These are phyloP conservation scores for Notamacropus eugenii DNA, from an alignment of 2,797 vertebrate genomes.

Conservation along the genomic window DNA sequence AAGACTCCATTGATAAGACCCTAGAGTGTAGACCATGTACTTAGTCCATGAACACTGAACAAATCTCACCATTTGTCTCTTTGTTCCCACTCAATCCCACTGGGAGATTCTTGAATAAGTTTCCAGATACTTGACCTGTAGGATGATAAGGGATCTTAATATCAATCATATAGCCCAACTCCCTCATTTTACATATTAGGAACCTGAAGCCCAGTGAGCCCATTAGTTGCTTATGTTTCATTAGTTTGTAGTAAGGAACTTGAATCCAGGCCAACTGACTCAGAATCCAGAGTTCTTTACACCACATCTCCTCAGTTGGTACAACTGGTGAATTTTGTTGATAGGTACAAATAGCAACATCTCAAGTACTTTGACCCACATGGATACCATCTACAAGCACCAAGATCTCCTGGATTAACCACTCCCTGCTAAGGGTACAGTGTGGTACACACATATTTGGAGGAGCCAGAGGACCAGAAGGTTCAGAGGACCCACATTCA, in stretches of 20 bases:
- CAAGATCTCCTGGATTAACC: neutral
- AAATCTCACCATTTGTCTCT: neutral
- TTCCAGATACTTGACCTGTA: neutral
- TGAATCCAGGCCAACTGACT: neutral
- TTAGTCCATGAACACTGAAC: neutral
- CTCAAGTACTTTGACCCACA: neutral
- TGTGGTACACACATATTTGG: neutral
- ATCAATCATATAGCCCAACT: neutral
- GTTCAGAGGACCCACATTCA: neutral
- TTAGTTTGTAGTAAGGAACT: neutral
- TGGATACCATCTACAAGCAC: neutral
- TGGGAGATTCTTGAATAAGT: neutral
- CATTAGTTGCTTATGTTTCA: neutral
- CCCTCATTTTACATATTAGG: neutral
- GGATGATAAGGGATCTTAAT: neutral
- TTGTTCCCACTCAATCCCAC: neutral
- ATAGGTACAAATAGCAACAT: neutral
- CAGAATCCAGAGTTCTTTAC: neutral
- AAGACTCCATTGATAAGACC: neutral
- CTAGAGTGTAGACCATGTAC: neutral
- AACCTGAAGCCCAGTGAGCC: neutral
- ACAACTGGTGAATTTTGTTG: neutral
- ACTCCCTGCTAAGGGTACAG: neutral
- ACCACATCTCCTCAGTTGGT: neutral
- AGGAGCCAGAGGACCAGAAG: neutral